A percentile compares a stretch with the other conserved stretches of the same genome.
Evolutionary conservation across 2,797 vertebrate species (phyloP).

Genomic region (Phaenicophaeus curvirostris): DNA sequence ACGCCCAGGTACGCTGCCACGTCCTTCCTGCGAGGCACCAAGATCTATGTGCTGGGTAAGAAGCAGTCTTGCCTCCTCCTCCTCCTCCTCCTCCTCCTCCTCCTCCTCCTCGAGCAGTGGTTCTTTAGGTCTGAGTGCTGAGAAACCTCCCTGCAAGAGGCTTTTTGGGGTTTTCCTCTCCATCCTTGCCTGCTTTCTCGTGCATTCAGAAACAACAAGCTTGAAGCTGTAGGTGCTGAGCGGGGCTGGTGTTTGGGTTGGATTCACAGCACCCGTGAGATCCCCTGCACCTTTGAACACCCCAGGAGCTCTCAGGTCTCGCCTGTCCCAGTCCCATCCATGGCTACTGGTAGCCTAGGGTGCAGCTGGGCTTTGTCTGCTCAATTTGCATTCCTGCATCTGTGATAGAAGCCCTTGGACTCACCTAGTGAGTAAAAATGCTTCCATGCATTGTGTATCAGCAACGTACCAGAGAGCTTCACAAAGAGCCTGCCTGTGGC

Average conservation of each 20-base stretch:
- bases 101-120: not conserved
- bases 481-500: not conserved
- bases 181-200: not conserved
- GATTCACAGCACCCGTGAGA: not conserved
- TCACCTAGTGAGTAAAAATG: not conserved
- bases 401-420: not conserved
- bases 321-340: not conserved
- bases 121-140: not conserved
- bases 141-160: not conserved
- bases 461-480: accelerated
- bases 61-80: not conserved
- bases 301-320: accelerated
- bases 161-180: not conserved
- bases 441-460: accelerated
- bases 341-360: not conserved
- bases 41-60: slow-evolving; percentile 94
- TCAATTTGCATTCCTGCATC: not conserved
- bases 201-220: not conserved
- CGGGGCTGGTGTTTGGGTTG: not conserved
- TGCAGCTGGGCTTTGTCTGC: not conserved
- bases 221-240: not conserved
- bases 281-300: not conserved
- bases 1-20: slow-evolving; percentile 92
- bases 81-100: not conserved
- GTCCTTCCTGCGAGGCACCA: slow-evolving; percentile 86